Percentiles rank a stretch among this genome's conserved stretches.
phyloP scores from a whole-genome alignment of 1,140 invertebrate species.

The Drosophila mayri region DNA sequence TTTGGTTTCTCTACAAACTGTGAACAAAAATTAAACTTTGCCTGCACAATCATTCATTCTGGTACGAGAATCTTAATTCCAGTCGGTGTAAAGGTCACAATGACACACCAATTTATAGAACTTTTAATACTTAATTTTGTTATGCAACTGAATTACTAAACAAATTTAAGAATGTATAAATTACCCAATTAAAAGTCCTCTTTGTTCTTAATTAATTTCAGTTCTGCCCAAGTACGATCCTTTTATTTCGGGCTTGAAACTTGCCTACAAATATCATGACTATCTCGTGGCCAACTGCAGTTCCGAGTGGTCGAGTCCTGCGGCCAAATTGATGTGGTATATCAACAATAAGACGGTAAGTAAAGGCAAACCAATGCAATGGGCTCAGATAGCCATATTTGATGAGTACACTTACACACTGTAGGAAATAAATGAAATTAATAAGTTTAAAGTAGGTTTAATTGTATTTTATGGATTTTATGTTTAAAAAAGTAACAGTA shows the following conservation, averaged over 20 bases:
- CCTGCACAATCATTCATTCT: conserved; percentile 7
- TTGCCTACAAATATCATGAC: conserved; percentile 85
- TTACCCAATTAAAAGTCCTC: not conserved
- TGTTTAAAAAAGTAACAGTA: too few species aligned
- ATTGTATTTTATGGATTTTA: too few species aligned
- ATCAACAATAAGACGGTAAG: conserved; percentile 85
- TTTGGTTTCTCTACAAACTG: conserved; percentile 8
- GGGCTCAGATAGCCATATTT: not conserved
- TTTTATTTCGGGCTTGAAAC: conserved; percentile 80
- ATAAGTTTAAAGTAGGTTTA: not conserved
- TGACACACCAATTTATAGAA: not conserved
- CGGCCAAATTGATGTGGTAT: conserved; percentile 86
- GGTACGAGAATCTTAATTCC: conserved; percentile 24
- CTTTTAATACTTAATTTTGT: not conserved
- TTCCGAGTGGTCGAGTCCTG: conserved; percentile 85
- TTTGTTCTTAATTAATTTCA: conserved; percentile 54
- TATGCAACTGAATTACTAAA: not conserved
- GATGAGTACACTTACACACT: not conserved
- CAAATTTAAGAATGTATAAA: too few species aligned
- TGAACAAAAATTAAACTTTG: conserved; percentile 30
- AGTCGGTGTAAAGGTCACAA: conserved; percentile 47
- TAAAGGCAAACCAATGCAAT: conserved; percentile 4
- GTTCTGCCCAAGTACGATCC: conserved; percentile 85
- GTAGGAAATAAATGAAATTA: not conserved
- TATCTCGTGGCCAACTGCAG: conserved; percentile 85